These are phyloP conservation scores for Pyrocoelia pectoralis DNA, from an alignment of 2,888 invertebrate genomes.

Conservation along the genomic window DNA sequence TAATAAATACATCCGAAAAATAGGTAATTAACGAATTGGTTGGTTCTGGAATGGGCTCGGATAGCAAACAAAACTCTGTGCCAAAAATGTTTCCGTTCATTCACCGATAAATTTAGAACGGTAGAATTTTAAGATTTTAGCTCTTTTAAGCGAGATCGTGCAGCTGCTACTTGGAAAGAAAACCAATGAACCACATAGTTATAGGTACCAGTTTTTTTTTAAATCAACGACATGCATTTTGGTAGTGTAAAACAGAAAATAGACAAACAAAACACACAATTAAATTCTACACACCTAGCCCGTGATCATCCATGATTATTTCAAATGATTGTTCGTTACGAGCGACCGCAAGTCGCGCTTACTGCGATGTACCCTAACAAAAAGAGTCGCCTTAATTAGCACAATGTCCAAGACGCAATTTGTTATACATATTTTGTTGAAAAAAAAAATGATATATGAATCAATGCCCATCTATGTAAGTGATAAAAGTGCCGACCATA, in stretches of 20 bases:
- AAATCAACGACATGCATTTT: slow-evolving; percentile 6
- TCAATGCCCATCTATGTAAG: background rate
- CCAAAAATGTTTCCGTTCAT: slow-evolving; percentile 46
- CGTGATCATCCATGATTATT: slow-evolving; percentile 54
- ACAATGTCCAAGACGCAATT: slow-evolving; percentile 20
- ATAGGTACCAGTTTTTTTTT: background rate
- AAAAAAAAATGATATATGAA: slow-evolving; percentile 8
- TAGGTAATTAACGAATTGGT: slow-evolving; percentile 6
- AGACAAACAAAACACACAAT: slow-evolving; percentile 26
- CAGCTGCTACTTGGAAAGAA: slow-evolving; percentile 18
- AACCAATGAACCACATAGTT: background rate
- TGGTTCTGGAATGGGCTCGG: slow-evolving; percentile 21
- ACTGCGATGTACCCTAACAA: slow-evolving; percentile 43
- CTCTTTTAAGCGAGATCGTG: slow-evolving; percentile 25
- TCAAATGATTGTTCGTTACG: slow-evolving; percentile 17
- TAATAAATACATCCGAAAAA: background rate
- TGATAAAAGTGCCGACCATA: slow-evolving; percentile 38
- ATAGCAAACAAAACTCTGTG: slow-evolving; percentile 26
- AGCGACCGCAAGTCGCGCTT: slow-evolving; percentile 34
- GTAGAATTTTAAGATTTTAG: slow-evolving; percentile 22
- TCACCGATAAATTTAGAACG: slow-evolving; percentile 51
- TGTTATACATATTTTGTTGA: slow-evolving; percentile 12
- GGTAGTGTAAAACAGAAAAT: slow-evolving; percentile 15
- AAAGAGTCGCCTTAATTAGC: slow-evolving; percentile 31
- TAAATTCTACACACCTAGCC: slow-evolving; percentile 54